phyloP scores from a whole-genome alignment of 2,888 invertebrate genomes.

The Drepana falcataria region DNA sequence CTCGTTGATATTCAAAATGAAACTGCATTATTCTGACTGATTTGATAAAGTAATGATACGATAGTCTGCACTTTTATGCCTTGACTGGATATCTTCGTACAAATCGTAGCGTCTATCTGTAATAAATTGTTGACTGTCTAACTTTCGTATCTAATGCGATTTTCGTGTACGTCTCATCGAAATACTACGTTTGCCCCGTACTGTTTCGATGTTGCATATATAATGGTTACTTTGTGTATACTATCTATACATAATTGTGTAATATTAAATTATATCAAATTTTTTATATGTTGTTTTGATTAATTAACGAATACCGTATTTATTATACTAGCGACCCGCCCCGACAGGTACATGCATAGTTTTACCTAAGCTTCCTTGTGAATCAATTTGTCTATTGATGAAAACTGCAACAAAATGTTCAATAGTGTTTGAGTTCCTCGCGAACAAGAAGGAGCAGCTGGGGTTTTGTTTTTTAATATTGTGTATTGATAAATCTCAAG shows the following conservation, averaged over 20 bases:
- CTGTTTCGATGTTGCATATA: constrained; percentile 11
- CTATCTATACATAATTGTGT: constrained; percentile 29
- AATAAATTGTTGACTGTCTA: constrained; percentile 52
- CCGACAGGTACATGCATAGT: no score
- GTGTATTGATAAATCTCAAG: no score
- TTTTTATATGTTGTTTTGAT: neutral
- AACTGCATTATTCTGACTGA: constrained; percentile 46
- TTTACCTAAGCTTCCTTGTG: no score
- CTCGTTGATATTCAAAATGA: constrained; percentile 4
- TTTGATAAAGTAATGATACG: no score
- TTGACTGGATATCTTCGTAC: constrained; percentile 64
- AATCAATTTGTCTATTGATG: no score
- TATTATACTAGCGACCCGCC: no score
- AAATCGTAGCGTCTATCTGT: constrained; percentile 54
- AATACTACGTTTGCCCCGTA: neutral
- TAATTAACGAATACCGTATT: no score
- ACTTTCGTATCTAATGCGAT: constrained; percentile 55
- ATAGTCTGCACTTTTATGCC: constrained; percentile 37
- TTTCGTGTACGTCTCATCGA: constrained; percentile 20
- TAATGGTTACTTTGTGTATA: constrained; percentile 37
- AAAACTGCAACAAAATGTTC: no score
- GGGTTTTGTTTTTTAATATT: no score
- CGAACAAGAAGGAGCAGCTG: no score
- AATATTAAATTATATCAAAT: constrained; percentile 36
- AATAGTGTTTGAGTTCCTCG: no score